Base-by-base conservation (phyloP, 35 echinoderm and acorn worm genomes). In the Lytechinus pictus region DNA sequence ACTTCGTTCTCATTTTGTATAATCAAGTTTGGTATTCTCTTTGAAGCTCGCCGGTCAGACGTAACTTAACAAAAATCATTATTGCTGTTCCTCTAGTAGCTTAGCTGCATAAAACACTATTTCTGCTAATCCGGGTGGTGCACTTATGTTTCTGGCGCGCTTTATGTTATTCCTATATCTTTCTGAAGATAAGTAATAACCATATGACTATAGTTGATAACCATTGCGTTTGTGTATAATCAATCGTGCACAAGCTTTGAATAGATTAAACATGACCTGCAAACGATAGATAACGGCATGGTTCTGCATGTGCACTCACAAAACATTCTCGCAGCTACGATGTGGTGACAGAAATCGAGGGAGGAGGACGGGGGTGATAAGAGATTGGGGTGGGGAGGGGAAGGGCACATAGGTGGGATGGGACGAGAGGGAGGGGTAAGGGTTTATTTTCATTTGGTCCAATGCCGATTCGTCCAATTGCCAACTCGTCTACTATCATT, bases 241-340 rank as follows among this genome's bases (percentile, higher is more conserved):
- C 21, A 24, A 19, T 79, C 21, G 4, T 79, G 66, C 1, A 79
- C 16, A 8, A 79, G 66, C 66, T 79, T 79, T 79, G 24, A 79
- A 79, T 79, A 79, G 66, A 24, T 79, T 79, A 3, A 16, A 79
- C 66, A 79, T 19, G 66, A 16, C 66, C 66, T 79, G 66, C 66
- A 79, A 79, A 16, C n/a, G 19, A 79, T 24, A 79, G 66, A 79
- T 79, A 79, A 79, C 66, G 21, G 16, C n/a, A n/a, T 7, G 66
- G 66, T 79, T 79, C 66, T 79, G 66, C 66, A 79, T 79, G 66
- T 79, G 66, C 66, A 79, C 66, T 79, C 66, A 79, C 66, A 79
- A 44, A 44, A 79, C 66, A 79, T 79, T n/a, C 66, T 79, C 66
- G 66, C 66, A 16, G 66, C 66, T 79, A 79, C 7, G 66, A 79